phyloP scores from a whole-genome alignment of 1,140 invertebrate species.

The Apolygus lucorum region DNA sequence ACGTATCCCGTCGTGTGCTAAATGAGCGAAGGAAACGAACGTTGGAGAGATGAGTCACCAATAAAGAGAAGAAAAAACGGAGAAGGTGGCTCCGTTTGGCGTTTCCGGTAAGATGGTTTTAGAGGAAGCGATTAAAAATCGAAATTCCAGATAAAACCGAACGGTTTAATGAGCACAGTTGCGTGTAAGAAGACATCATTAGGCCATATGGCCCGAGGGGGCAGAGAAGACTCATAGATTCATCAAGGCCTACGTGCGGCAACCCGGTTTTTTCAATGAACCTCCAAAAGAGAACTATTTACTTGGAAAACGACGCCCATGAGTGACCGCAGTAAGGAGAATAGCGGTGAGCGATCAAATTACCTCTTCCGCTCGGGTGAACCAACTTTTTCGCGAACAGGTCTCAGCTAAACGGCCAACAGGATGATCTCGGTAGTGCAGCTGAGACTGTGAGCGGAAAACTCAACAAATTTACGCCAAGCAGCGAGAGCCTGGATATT shows the following conservation, averaged over 20 bases:
- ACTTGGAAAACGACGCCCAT: too few relatives aligned
- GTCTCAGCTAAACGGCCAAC: too few relatives aligned
- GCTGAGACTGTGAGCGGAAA: too few relatives aligned
- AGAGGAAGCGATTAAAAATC: conserved; percentile 23
- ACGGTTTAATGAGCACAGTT: conserved; percentile 10
- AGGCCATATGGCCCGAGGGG: conserved; percentile 1
- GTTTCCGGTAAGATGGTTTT: conserved; percentile 5
- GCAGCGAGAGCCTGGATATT: too few relatives aligned
- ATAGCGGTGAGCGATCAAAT: too few relatives aligned
- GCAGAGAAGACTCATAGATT: not conserved
- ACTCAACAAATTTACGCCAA: too few relatives aligned
- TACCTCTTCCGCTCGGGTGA: too few relatives aligned
- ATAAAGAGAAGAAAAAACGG: not conserved
- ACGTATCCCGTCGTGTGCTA: not conserved
- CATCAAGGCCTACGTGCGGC: not conserved
- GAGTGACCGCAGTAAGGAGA: too few relatives aligned
- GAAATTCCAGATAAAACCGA: conserved; percentile 17
- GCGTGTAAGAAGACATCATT: conserved; percentile 15
- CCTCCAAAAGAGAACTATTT: too few relatives aligned
- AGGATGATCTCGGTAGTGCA: too few relatives aligned
- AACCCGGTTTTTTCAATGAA: too few relatives aligned
- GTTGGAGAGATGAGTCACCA: not conserved
- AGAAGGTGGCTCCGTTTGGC: not conserved
- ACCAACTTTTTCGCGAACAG: too few relatives aligned
- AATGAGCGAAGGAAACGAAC: not conserved